Conservation (phyloP, 2,113 vertebrate species). For the Rostratula benghalensis region DNA sequence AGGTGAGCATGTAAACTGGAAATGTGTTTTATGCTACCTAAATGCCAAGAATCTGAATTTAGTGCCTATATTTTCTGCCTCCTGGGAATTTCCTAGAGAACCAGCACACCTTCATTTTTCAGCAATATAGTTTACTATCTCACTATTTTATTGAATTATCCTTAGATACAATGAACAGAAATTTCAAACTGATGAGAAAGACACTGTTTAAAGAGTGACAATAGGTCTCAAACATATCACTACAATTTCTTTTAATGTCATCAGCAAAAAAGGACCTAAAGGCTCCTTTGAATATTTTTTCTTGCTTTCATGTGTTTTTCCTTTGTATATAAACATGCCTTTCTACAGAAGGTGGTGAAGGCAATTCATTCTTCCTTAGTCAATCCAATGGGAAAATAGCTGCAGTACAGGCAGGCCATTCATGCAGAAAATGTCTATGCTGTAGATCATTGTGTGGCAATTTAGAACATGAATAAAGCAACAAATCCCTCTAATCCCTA, state of each 20-base stretch:
- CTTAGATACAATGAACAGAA: neutral
- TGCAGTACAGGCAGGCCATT: neutral
- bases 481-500: neutral
- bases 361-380: neutral
- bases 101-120: neutral
- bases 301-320: neutral
- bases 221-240: neutral
- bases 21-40: neutral
- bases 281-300: neutral
- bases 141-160: neutral
- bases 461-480: neutral
- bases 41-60: neutral
- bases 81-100: neutral
- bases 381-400: neutral
- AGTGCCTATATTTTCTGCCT: neutral
- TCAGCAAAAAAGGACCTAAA: neutral
- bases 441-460: neutral
- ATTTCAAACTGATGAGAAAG: neutral
- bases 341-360: neutral
- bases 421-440: neutral
- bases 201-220: neutral
- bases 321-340: neutral
- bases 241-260: neutral
- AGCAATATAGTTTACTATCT: neutral
- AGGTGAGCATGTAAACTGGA: neutral